These are phyloP conservation scores for Microcebus ravelobensis DNA, from an alignment of 2,113 vertebrate genomes.

Conservation along the genomic window DNA sequence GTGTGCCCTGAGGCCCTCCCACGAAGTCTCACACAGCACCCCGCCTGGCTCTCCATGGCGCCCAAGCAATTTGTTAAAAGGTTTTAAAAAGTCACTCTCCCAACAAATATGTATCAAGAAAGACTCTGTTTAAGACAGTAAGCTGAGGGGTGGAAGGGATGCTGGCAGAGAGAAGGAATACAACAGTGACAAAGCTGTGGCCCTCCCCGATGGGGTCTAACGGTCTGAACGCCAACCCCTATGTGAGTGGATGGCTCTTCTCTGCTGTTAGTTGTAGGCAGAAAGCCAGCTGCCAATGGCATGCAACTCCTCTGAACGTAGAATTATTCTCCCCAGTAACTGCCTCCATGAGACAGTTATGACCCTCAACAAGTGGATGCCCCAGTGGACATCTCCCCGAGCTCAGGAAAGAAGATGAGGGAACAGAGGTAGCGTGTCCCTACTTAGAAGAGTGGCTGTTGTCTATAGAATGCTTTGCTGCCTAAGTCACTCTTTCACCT, in stretches of 20 bases:
- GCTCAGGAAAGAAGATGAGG: background rate
- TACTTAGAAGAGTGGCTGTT: background rate
- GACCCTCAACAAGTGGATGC: background rate
- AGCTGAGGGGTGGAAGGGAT: background rate
- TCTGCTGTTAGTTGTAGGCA: background rate
- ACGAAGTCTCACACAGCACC: background rate
- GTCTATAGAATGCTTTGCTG: background rate
- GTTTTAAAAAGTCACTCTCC: conserved; percentile 1
- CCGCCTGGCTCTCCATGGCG: background rate
- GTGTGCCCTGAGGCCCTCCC: background rate
- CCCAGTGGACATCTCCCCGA: background rate
- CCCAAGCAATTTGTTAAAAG: background rate
- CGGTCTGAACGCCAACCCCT: background rate
- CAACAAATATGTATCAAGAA: background rate
- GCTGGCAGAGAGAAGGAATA: background rate
- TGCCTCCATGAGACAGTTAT: background rate
- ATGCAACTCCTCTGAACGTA: background rate
- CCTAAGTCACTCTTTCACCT: background rate
- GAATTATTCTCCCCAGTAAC: background rate
- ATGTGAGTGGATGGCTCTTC: background rate
- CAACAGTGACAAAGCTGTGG: background rate
- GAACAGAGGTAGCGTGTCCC: background rate
- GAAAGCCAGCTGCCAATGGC: background rate
- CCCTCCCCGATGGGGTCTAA: background rate
- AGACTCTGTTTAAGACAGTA: background rate